Conservation (phyloP, 2,113 vertebrate genomes). For the Hippoglossus stenolepis region DNA sequence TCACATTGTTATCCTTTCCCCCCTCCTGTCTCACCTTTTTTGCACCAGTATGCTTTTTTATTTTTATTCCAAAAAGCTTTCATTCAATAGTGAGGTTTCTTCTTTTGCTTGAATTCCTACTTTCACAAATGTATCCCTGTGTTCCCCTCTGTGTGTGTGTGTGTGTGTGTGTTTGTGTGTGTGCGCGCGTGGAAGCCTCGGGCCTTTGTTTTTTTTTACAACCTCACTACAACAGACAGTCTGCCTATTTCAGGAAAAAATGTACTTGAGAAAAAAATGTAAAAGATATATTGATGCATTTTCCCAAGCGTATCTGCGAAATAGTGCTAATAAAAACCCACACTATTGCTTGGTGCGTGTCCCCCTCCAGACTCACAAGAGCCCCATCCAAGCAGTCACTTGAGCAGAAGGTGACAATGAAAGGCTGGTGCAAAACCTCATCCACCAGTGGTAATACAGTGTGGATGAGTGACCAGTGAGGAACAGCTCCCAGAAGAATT, state of each 20-base stretch:
- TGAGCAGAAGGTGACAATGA: neutral
- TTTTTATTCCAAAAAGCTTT: neutral
- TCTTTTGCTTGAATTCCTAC: neutral
- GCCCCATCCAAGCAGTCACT: neutral
- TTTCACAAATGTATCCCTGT: neutral
- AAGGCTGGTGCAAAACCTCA: conserved; percentile 19
- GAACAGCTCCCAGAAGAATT: conserved; percentile 13
- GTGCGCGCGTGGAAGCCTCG: neutral
- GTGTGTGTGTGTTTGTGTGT: too few relatives aligned
- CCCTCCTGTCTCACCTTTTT: neutral
- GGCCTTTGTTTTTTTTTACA: neutral
- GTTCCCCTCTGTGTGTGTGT: neutral
- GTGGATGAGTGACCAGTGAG: conserved; percentile 18
- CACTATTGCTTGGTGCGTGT: neutral
- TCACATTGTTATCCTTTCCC: conserved; percentile 2
- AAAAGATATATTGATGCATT: neutral
- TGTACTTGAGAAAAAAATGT: neutral
- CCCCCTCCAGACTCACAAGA: neutral
- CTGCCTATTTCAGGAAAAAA: conserved; percentile 1
- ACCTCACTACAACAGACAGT: neutral
- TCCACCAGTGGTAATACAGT: neutral
- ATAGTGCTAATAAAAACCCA: neutral
- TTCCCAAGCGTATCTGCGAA: neutral
- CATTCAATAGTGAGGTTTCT: neutral
- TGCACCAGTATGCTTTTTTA: neutral